Evolutionary conservation across 2,888 invertebrate genomes (phyloP).

Genomic region (Drymonia ruficornis): DNA sequence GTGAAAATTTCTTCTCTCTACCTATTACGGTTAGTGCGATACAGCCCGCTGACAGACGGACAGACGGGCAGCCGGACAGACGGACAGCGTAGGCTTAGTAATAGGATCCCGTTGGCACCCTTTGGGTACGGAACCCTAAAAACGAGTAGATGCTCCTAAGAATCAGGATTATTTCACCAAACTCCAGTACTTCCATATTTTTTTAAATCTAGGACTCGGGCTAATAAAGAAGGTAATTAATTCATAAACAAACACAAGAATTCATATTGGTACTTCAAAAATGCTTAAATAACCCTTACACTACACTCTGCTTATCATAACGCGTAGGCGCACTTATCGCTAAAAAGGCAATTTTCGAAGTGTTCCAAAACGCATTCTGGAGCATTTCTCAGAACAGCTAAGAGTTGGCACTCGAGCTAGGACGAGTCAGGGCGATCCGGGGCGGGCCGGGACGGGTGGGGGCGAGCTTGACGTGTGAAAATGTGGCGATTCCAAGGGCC

Average conservation of each 20-base stretch:
- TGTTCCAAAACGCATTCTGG: background rate
- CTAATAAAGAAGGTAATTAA: too few relatives aligned
- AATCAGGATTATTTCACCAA: too few relatives aligned
- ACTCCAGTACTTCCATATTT: too few relatives aligned
- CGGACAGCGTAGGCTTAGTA: too few relatives aligned
- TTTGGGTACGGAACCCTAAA: too few relatives aligned
- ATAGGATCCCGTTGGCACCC: too few relatives aligned
- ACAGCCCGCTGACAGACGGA: too few relatives aligned
- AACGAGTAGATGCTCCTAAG: too few relatives aligned
- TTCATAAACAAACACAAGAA: background rate
- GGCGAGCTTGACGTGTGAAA: slow-evolving; percentile 29
- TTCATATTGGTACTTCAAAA: background rate
- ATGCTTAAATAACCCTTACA: background rate
- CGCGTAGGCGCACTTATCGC: background rate
- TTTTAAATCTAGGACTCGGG: too few relatives aligned
- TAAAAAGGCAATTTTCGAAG: slow-evolving; percentile 2
- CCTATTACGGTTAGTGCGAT: too few relatives aligned
- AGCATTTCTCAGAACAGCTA: slow-evolving; percentile 3
- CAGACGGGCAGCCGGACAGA: too few relatives aligned
- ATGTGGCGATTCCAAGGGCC: slow-evolving; percentile 39
- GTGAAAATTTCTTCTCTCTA: too few relatives aligned
- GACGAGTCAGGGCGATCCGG: background rate
- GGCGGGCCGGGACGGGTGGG: slow-evolving; percentile 4
- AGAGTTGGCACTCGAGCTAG: slow-evolving; percentile 6
- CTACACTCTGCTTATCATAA: background rate